phyloP scores from a whole-genome alignment of 2,888 invertebrate species.

The Epirrhoe tristata region DNA sequence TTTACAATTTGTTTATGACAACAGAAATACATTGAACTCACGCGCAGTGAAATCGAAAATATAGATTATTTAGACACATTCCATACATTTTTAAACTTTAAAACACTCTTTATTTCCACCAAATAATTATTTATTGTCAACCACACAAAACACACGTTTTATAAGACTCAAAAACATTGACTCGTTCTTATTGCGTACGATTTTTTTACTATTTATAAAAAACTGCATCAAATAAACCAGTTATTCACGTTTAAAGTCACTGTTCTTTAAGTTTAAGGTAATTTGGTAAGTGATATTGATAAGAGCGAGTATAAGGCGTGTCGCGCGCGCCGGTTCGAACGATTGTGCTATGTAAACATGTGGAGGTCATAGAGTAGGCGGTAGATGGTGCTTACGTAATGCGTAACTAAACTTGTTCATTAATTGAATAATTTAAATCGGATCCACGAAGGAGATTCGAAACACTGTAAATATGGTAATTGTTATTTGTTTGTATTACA shows the following conservation, averaged over 20 bases:
- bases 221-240: conserved; percentile 5
- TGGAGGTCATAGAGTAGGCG: conserved; percentile 57
- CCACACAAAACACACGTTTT: background rate
- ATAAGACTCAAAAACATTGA: background rate
- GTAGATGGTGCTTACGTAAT: conserved; percentile 22
- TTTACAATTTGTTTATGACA: conserved; percentile 35
- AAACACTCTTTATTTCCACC: background rate
- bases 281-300: conserved; percentile 46
- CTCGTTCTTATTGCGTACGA: background rate
- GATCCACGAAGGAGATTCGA: no score
- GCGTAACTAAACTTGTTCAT: conserved; percentile 7
- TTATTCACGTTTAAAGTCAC: background rate
- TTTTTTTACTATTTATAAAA: background rate
- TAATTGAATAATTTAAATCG: background rate
- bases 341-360: conserved; percentile 63
- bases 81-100: background rate
- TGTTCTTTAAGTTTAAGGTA: background rate
- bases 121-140: background rate
- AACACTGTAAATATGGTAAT: no score
- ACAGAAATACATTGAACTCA: conserved; percentile 17
- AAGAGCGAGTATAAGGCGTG: conserved; percentile 50
- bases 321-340: conserved; percentile 49
- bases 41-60: background rate
- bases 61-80: background rate
- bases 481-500: no score